phyloP scores from a whole-genome alignment of 2,888 invertebrate species.

The Plemyria rubiginata region DNA sequence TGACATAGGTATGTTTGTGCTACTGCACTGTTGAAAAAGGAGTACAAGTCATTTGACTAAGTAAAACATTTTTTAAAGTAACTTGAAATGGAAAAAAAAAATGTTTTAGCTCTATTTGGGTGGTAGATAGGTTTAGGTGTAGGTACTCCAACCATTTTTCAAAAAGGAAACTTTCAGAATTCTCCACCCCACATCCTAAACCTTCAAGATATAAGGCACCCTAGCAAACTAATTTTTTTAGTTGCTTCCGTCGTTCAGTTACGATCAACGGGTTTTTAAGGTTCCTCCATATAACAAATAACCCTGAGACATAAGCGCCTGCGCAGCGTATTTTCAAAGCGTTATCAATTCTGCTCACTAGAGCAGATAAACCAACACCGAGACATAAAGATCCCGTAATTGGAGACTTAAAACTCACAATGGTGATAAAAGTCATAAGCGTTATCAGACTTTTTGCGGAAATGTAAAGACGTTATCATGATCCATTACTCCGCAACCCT shows the following conservation, averaged over 20 bases:
- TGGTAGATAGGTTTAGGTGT: no score
- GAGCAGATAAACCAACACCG: no score
- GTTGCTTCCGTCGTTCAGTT: slow-evolving; percentile 16
- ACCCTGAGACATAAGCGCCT: neutral
- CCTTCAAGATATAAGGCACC: slow-evolving; percentile 2
- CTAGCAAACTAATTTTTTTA: slow-evolving; percentile 9
- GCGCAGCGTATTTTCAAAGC: no score
- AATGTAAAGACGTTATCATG: neutral
- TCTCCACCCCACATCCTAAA: neutral
- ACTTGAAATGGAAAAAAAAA: no score
- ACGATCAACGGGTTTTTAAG: slow-evolving; percentile 9
- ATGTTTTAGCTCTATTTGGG: no score
- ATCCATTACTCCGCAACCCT: slow-evolving; percentile 4
- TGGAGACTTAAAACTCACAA: no score
- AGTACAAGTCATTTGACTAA: slow-evolving; percentile 14
- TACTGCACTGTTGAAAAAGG: slow-evolving; percentile 24
- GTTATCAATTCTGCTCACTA: no score
- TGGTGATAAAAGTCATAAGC: no score
- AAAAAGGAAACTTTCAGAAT: slow-evolving; percentile 10
- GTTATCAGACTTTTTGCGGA: neutral
- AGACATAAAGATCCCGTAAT: no score
- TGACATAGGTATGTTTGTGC: slow-evolving; percentile 28
- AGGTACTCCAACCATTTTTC: no score
- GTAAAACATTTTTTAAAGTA: slow-evolving; percentile 1
- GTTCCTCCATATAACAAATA: neutral